Evolutionary conservation across 2,797 vertebrate species (phyloP), one percentile per base, ranked within the genome.

Genomic region (Clarias fuscus): DNA sequence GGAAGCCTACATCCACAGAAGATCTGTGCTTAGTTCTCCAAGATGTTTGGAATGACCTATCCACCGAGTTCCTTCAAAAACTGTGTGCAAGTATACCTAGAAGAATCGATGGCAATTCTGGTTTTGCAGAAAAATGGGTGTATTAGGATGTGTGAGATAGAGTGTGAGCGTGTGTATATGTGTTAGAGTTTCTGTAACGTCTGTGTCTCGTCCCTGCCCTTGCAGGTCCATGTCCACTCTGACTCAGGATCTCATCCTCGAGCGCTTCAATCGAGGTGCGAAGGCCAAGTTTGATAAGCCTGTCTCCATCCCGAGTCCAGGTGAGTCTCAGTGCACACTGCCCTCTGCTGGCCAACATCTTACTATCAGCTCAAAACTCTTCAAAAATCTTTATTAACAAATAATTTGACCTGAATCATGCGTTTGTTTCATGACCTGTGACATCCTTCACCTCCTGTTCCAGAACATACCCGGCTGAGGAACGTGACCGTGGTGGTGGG

Each of bases 401-500:
- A 79, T 61, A 62, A 22, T 20, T 18, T 40, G 68, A 71, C 33
- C 40, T 22, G 33, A 17, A 67, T 67, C 1, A 17, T 30, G 15
- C 2, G 11, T 40, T 37, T 22, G 0, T 77, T 72, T 43, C 48
- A 68, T 8, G 40, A 48, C 22, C 15, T 15, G 5, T 40, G 61
- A 75, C 10, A 43, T 24, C n/a, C 27, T 18, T 61, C 2, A 15
- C n/a, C n/a, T 79, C 2, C 61, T 71, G 61, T 27, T 89, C 4
- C 93, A 97, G 96, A 96, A 15, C 94, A 95, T 84, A 91, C 95
- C 48, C 92, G 91, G 2, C 91, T 96, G 33, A 96, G 95, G 90
- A 98, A 98, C 24, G 93, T 98, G 78, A 98, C 97, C 0, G 97
- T 98, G 90, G 97, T 96, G 83, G 96, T 95, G 0, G 97, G 97